Evolutionary conservation across 30 jellyfish, hydroid and myxozoan species (phyloP).

Genomic region (Hydractinia echinata): DNA sequence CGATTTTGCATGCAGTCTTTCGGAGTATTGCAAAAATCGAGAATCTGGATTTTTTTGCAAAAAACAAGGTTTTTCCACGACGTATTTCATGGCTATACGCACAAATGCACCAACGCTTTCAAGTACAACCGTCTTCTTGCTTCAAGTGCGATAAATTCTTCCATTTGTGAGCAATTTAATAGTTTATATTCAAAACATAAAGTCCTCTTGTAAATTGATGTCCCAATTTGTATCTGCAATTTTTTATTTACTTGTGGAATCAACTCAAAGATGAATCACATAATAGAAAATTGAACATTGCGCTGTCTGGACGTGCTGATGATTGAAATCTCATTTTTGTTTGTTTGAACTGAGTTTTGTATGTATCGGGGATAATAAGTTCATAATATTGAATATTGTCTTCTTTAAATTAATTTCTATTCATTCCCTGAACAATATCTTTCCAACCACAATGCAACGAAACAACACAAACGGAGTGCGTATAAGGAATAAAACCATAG

Average conservation of each 20-base stretch:
- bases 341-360: too few relatives aligned
- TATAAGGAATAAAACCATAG: too few relatives aligned
- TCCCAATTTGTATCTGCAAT: slow-evolving; percentile 11
- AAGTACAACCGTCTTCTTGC: slow-evolving; percentile 3
- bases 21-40: background rate
- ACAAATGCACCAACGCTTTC: slow-evolving; percentile 17
- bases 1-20: slow-evolving; percentile 21
- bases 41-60: slow-evolving; percentile 14
- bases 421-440: too few relatives aligned
- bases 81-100: slow-evolving; percentile 20
- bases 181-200: slow-evolving; percentile 21
- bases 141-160: slow-evolving; percentile 10
- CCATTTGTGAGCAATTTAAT: slow-evolving; percentile 26
- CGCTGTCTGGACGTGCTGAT: too few relatives aligned
- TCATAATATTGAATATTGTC: too few relatives aligned
- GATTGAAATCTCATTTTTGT: too few relatives aligned
- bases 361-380: too few relatives aligned
- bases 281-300: too few relatives aligned
- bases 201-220: slow-evolving; percentile 7
- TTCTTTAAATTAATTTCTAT: too few relatives aligned
- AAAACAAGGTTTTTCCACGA: slow-evolving; percentile 12
- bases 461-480: too few relatives aligned
- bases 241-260: slow-evolving; percentile 5
- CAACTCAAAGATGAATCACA: background rate
- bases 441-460: too few relatives aligned